Evolutionary conservation across 2,113 vertebrate genomes (phyloP), one percentile per base, ranked within the genome.

Genomic region (Ophiodon elongatus): DNA sequence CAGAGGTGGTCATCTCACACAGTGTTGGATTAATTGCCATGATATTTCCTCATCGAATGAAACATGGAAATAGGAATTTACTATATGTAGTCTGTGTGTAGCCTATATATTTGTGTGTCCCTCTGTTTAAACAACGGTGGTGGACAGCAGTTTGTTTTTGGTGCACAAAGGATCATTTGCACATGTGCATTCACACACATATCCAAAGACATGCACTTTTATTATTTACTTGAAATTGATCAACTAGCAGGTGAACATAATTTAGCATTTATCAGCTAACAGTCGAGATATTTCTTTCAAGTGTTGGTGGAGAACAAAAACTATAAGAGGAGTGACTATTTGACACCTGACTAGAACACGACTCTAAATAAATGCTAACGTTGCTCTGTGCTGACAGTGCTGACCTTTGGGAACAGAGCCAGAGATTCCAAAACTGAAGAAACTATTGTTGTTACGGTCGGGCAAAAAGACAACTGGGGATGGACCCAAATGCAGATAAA

Each of bases 11-110:
- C 87, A 76, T 79, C 89, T 85, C 79, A 73, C 85, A 85, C 68
- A 70, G 60, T 79, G 79, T 62, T 54, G 37, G 60, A 86, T 85
- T 94, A 92, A 93, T 93, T 94, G 91, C 91, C 77, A 77, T 92
- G 88, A 83, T 90, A 89, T 93, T 92, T 91, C 74, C 81, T 57
- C 74, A 67, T 76, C 6, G 39, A 85, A 70, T 76, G 75, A 89
- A 88, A 74, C 80, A 43, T 52, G 69, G 83, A 79, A 86, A 82
- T 85, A 88, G 73, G 70, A 78, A 88, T 60, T 60, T 86, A 85
- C 73, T 23, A 19, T 71, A 50, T 80, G 47, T 52, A 82, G 70
- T 82, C 66, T 76, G 62, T 68, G 72, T 43, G 19, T 74, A 70
- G 29, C n/a, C 4, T 62, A 63, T 23, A 23, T 82, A 71, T 74